A percentile compares a stretch with the other conserved stretches of the same genome.
phyloP scores from a whole-genome alignment of 2,888 invertebrate genomes.

The Stenurella melanura region DNA sequence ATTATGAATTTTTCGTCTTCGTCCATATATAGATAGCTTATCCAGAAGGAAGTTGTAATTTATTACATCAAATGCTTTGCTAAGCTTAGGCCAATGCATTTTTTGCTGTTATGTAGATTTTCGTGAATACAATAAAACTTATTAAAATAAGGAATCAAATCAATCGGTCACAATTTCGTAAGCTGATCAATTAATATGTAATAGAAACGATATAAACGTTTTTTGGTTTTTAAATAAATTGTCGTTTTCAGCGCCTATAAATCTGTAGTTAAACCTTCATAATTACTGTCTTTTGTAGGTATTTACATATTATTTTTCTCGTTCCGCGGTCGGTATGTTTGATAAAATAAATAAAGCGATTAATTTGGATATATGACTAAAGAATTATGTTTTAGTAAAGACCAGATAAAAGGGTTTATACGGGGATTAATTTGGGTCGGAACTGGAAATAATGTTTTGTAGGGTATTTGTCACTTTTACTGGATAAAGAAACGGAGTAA shows the following conservation, averaged over 20 bases:
- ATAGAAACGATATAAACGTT: too few relatives aligned
- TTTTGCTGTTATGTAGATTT: too few relatives aligned
- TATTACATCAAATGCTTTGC: too few relatives aligned
- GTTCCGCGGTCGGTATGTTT: not conserved
- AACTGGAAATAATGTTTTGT: slow-evolving; percentile 14
- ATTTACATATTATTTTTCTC: not conserved
- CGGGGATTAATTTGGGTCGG: slow-evolving; percentile 29
- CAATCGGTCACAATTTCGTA: too few relatives aligned
- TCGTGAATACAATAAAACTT: too few relatives aligned
- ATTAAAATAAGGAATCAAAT: too few relatives aligned
- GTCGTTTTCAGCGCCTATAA: not conserved
- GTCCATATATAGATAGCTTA: too few relatives aligned
- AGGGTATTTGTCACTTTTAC: slow-evolving; percentile 34
- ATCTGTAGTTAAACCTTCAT: not conserved
- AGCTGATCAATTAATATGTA: too few relatives aligned
- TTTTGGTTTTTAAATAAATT: too few relatives aligned
- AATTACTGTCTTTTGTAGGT: not conserved
- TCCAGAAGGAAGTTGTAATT: too few relatives aligned
- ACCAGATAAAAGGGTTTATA: slow-evolving; percentile 34
- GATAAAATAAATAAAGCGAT: slow-evolving; percentile 10
- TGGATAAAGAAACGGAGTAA: slow-evolving; percentile 23
- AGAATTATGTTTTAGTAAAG: slow-evolving; percentile 21
- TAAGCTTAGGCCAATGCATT: too few relatives aligned
- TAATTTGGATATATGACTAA: slow-evolving; percentile 19
- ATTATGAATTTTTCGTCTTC: too few relatives aligned